Evolutionary conservation across 2,888 invertebrate genomes (phyloP), one percentile per base, ranked within the genome.

Genomic region (Ceriagrion tenellum): DNA sequence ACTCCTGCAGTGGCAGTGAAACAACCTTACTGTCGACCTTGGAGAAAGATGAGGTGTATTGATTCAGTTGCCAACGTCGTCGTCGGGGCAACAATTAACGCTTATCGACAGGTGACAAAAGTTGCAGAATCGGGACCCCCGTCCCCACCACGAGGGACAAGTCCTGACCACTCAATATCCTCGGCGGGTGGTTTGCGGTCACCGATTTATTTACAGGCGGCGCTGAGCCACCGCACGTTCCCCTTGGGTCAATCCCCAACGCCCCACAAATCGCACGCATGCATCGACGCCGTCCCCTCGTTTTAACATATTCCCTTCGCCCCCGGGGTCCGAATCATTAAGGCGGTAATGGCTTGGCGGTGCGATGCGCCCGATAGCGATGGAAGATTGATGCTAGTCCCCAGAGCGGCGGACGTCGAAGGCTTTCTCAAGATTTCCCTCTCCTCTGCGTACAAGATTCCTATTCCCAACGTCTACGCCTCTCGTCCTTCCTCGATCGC

Each of bases 381-480:
- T 69, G 69, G n/a, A 69, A n/a, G 69, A 69, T 69, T 69, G 69
- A 69, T 69, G 69, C 69, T n/a, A 69, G 69, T 69, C 69, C n/a
- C n/a, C 3, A 8, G 23, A 12, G 20, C 69, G 26, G 26, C 69
- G 3, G 69, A n/a, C 26, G 47, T 47, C 47, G 47, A 47, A 47
- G 69, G 69, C 69, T 69, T 26, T 69, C 69, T 69, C 69, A n/a
- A 47, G 47, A 47, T 47, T 47, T 47, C 8, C 47, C 8, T 4
- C 47, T 47, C 47, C 47, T 26, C n/a, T 69, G 0, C n/a, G 13
- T n/a, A 69, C 10, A 26, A 26, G 10, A 20, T n/a, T 26, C n/a
- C 69, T 23, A n/a, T 69, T 69, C 69, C 69, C 69, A 69, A n/a
- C n/a, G 26, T n/a, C n/a, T 26, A 12, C n/a, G n/a, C n/a, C n/a